Conservation (phyloP, 2,113 vertebrate genomes). For the Leptodactylus fuscus region DNA sequence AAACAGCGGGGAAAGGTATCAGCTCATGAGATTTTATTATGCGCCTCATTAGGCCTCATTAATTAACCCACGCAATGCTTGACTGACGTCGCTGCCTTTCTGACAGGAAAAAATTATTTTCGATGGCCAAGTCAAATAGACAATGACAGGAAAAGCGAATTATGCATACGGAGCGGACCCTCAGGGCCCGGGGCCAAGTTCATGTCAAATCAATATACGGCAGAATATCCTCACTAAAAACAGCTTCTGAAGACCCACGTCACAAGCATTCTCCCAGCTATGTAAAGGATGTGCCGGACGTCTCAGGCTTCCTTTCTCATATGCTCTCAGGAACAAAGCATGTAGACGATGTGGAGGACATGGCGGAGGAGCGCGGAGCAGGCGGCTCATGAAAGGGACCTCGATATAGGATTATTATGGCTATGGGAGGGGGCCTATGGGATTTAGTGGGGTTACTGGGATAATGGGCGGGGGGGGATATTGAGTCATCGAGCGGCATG, state of each 20-base stretch:
- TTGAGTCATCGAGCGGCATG: not conserved
- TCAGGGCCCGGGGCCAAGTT: constrained; percentile 86
- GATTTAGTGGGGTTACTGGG: not conserved
- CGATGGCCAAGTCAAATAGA: constrained; percentile 87
- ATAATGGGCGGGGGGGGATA: not conserved
- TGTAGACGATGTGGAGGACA: constrained; percentile 65
- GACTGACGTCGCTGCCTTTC: constrained; percentile 83
- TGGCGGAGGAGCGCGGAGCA: constrained; percentile 36
- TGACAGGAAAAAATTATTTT: constrained; percentile 83
- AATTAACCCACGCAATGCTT: constrained; percentile 76
- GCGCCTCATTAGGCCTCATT: constrained; percentile 83
- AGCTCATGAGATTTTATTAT: constrained; percentile 83
- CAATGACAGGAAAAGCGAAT: constrained; percentile 98
- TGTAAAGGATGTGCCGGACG: constrained; percentile 95
- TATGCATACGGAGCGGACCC: constrained; percentile 95
- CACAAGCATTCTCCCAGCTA: constrained; percentile 90
- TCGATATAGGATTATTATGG: not conserved
- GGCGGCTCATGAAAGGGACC: not conserved
- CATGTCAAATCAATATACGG: constrained; percentile 96
- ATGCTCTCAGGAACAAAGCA: constrained; percentile 81
- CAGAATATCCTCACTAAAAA: constrained; percentile 88
- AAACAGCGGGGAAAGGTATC: constrained; percentile 74
- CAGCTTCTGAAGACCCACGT: constrained; percentile 88
- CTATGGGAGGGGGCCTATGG: not conserved
- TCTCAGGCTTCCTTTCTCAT: constrained; percentile 97